A percentile compares a stretch with the other conserved stretches of the same genome.
phyloP scores from a whole-genome alignment of 2,113 vertebrate species.

The Oncorhynchus gorbuscha region DNA sequence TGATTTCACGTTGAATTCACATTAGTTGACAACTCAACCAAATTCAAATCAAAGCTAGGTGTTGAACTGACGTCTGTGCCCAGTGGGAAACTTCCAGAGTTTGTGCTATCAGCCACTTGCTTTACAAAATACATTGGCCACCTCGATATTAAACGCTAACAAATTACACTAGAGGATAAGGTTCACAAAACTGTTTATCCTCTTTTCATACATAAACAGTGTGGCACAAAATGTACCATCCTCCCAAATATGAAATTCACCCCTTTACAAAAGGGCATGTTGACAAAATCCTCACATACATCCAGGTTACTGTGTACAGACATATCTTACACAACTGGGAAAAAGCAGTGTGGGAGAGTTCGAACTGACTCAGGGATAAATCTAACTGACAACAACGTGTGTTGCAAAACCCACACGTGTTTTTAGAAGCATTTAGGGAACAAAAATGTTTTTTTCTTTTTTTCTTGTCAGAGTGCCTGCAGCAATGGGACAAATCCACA shows the following conservation, averaged over 20 bases:
- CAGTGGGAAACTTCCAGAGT: no score
- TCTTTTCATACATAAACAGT: background rate
- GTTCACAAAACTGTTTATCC: background rate
- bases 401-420: constrained; percentile 8
- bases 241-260: background rate
- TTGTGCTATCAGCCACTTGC: background rate
- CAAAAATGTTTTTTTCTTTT: background rate
- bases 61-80: no score
- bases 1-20: no score
- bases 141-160: background rate
- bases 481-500: background rate
- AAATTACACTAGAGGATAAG: background rate
- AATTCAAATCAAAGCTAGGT: no score
- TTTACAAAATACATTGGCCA: no score
- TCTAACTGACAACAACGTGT: background rate
- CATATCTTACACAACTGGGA: constrained; percentile 5
- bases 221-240: background rate
- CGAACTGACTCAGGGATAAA: background rate
- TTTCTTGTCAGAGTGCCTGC: background rate
- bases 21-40: no score
- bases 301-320: background rate
- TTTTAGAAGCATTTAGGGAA: background rate
- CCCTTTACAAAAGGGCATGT: background rate
- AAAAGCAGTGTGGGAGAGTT: background rate
- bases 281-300: background rate